Percentiles rank a stretch among this genome's conserved stretches.
These are phyloP conservation scores for Odontamblyopus lacepedii DNA, from an alignment of 2,797 vertebrate genomes.

Conservation along the genomic window DNA sequence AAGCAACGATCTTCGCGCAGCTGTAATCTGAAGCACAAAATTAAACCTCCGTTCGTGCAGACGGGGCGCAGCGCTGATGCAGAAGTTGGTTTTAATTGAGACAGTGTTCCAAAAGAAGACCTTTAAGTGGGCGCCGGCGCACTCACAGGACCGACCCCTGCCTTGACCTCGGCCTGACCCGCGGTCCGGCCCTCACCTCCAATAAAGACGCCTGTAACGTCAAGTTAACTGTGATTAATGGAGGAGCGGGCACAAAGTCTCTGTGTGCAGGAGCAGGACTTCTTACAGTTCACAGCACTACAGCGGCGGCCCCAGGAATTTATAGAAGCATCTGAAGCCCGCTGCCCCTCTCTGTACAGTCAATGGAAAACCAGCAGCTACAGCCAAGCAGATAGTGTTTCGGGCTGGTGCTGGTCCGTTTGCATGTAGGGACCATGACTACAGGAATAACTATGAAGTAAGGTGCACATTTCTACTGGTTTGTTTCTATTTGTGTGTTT, in stretches of 20 bases:
- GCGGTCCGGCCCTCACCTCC: conserved; percentile 50
- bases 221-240: conserved; percentile 72
- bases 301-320: conserved; percentile 43
- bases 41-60: not conserved
- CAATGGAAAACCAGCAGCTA: not conserved
- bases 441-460: not conserved
- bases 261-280: conserved; percentile 55
- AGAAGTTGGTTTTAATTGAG: not conserved
- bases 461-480: not conserved
- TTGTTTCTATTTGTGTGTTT: no score
- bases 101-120: conserved; percentile 5
- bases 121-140: conserved; percentile 24
- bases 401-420: not conserved
- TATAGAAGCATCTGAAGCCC: conserved; percentile 38
- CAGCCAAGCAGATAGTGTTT: not conserved
- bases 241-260: conserved; percentile 52
- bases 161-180: conserved; percentile 52
- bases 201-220: conserved; percentile 64
- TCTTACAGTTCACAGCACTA: conserved; percentile 32
- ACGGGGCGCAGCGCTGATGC: not conserved
- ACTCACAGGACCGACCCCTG: conserved; percentile 37
- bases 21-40: not conserved
- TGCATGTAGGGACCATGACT: not conserved
- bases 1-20: not conserved
- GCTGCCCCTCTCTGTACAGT: conserved; percentile 1